phyloP scores from a whole-genome alignment of 2,797 vertebrate genomes.

The Sarcoramphus papa region DNA sequence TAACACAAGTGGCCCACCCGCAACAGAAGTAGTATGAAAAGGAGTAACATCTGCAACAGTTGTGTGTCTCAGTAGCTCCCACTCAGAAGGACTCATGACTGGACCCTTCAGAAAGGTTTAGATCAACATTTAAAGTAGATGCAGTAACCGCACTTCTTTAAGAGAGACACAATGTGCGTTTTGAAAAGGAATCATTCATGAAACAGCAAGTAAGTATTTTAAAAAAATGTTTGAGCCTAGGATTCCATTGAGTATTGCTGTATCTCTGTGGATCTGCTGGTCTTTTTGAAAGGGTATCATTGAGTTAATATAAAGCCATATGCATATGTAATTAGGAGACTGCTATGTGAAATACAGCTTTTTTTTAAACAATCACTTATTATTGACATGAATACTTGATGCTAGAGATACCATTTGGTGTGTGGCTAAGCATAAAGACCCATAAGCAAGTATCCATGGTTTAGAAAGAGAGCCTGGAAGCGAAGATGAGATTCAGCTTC shows the following conservation, averaged over 20 bases:
- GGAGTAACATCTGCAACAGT: not conserved
- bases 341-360: not conserved
- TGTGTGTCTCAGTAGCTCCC: not conserved
- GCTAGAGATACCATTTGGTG: not conserved
- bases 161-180: not conserved
- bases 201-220: not conserved
- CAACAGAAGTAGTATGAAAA: not conserved
- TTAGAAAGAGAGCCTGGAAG: not conserved
- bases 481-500: not conserved
- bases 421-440: not conserved
- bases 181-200: not conserved
- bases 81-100: not conserved
- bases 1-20: not conserved
- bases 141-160: not conserved
- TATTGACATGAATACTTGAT: not conserved
- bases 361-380: not conserved
- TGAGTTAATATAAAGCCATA: not conserved
- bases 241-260: not conserved
- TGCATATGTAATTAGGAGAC: not conserved
- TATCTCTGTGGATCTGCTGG: not conserved
- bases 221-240: not conserved
- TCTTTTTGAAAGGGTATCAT: not conserved
- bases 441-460: not conserved
- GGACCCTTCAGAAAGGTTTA: not conserved
- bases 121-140: not conserved